These are phyloP conservation scores for Drosophila longiperda DNA, from an alignment of 2,888 invertebrate genomes.

Conservation along the genomic window DNA sequence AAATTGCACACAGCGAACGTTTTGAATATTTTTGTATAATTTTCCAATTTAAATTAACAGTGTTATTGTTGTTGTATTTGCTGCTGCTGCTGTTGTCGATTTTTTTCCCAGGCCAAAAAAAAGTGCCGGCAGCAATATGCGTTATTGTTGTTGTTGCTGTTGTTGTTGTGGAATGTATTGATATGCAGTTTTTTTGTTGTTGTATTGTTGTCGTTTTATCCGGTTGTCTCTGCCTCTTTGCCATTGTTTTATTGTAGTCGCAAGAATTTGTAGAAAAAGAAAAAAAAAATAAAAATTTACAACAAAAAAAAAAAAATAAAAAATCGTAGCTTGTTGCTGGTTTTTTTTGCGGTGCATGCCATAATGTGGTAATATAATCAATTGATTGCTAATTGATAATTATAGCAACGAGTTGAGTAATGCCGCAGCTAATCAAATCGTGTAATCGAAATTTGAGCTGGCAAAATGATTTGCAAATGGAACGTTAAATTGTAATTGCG, in stretches of 20 bases:
- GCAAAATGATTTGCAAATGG: constrained; percentile 29
- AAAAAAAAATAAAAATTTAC: constrained; percentile 22
- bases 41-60: constrained; percentile 84
- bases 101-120: constrained; percentile 82
- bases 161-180: constrained; percentile 2
- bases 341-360: constrained; percentile 44
- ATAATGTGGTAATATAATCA: constrained; percentile 72
- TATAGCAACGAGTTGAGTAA: constrained; percentile 65
- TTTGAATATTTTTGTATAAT: constrained; percentile 83
- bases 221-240: constrained; percentile 21
- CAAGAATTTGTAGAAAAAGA: constrained; percentile 36
- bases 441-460: constrained; percentile 45
- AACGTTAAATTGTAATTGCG: constrained; percentile 11
- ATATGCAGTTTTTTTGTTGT: constrained; percentile 1
- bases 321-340: constrained; percentile 30
- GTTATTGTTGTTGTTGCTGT: constrained; percentile 41
- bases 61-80: constrained; percentile 51
- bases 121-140: constrained; percentile 70
- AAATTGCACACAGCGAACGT: constrained; percentile 56
- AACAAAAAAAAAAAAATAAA: constrained; percentile 8
- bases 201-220: constrained; percentile 3
- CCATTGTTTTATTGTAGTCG: constrained; percentile 65
- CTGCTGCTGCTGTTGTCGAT: constrained; percentile 54
- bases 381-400: constrained; percentile 83
- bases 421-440: constrained; percentile 52